Base-by-base conservation (phyloP, 2,888 invertebrate species). In the Ceraclea dissimilis region DNA sequence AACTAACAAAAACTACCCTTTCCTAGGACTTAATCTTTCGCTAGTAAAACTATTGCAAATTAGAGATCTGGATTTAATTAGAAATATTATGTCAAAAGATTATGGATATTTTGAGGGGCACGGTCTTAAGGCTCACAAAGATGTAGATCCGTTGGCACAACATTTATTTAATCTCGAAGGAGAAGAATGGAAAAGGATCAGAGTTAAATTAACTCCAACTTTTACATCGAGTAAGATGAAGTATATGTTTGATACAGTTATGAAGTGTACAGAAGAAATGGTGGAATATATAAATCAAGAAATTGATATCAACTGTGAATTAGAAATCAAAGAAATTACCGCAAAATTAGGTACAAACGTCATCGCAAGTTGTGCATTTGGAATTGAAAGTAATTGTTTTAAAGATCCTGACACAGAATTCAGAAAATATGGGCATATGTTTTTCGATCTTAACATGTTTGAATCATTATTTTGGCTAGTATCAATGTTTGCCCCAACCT, bases 131-230 rank as follows among this genome's bases (percentile, higher is more conserved):
- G 17, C 39, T 6, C 18, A 51, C 34, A 50, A 48, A 10, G 33
- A 51, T 2, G 19, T 19, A 2, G 59, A 59, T 51, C 58, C 22
- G 43, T 60, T 55, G 48, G 48, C 31, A 43, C 34, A 54, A 13
- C 51, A 58, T 48, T 33, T 58, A 17, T 48, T 51, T 19, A 54
- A 54, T 31, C 21, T 65, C 50, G 59, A 61, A 2, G 68, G 66
- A 2, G 60, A 64, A 6, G 64, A 66, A 22, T 71, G 71, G 71
- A 70, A 68, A 56, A 62, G 63, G 10, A 58, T 70, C 13, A 60
- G 71, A 31, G 58, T 65, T 0, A 66, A 68, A 17, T 51, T 70
- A 34, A 66, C 67, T 2, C 68, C 70, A 1, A 67, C 68, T 0
- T 71, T 58, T 31, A 58, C 58, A 6, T 54, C 58, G 2, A 58